Conservation (phyloP, 2,888 invertebrate genomes). For the Calliscelio sp. region DNA sequence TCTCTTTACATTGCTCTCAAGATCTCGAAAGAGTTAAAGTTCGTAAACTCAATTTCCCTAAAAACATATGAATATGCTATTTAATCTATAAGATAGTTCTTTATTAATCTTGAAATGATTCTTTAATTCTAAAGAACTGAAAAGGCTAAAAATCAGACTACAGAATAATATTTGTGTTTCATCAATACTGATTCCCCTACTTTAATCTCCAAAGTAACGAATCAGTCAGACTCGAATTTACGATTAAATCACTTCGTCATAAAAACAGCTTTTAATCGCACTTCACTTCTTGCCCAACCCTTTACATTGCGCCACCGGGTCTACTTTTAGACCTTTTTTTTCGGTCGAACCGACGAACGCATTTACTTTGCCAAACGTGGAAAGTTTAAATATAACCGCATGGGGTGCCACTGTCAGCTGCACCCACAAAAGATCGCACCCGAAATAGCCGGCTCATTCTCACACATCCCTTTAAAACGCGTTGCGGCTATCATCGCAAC, state of each 20-base stretch:
- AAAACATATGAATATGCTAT: too few relatives aligned
- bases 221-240: too few relatives aligned
- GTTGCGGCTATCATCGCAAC: constrained; percentile 72
- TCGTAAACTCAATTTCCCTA: too few relatives aligned
- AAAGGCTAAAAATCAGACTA: too few relatives aligned
- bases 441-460: constrained; percentile 66
- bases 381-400: constrained; percentile 74
- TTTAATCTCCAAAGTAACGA: too few relatives aligned
- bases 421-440: constrained; percentile 70
- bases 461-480: constrained; percentile 54
- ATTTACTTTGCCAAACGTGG: constrained; percentile 62
- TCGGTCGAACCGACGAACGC: constrained; percentile 20
- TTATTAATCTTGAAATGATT: too few relatives aligned
- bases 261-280: constrained; percentile 36
- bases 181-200: too few relatives aligned
- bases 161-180: too few relatives aligned
- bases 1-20: too few relatives aligned
- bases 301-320: constrained; percentile 26
- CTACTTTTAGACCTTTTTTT: constrained; percentile 24
- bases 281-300: constrained; percentile 16
- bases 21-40: too few relatives aligned
- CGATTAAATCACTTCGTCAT: neutral
- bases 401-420: constrained; percentile 72
- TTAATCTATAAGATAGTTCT: too few relatives aligned
- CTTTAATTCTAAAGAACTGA: too few relatives aligned